Evolutionary conservation across 2,797 vertebrate species (phyloP), one percentile per base, ranked within the genome.

Genomic region (Petrocephalus sullivani): DNA sequence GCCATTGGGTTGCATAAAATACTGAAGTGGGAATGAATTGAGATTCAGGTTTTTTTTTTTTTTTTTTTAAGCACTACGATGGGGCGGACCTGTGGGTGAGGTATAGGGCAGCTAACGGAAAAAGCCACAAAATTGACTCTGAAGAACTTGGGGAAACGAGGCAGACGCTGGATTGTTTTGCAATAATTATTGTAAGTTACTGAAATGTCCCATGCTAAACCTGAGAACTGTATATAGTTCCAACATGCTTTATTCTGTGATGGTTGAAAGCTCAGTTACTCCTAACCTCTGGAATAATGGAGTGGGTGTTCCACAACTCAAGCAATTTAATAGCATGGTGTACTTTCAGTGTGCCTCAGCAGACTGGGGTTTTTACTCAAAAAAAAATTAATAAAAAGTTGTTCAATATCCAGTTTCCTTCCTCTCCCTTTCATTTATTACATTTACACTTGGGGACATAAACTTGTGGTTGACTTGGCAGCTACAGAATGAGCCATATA

Each of bases 81-180:
- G 91, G 91, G 92, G 92, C 93, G 95, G 94, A 94, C 90, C 93
- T 93, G 94, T 92, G 90, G 92, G 90, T 93, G 92, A 75, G 41
- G 61, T 78, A 56, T 90, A 93, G 92, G 92, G 92, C 93, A 94
- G 82, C 90, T 21, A 89, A 91, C 75, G 90, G 88, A 92, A 49
- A 91, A 92, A 91, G 89, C 91, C 92, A 87, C 90, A 82, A 28
- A 88, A 92, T 94, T 89, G 91, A 90, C 78, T 91, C 19, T 90
- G 90, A 92, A 88, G 90, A 85, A 46, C 90, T 46, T 85, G 87
- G 53, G 28, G 23, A 1, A 16, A 90, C 87, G 91, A 64, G 92
- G 91, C 91, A 81, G 88, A 64, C 92, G 89, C 92, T 92, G 86
- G 90, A 67, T 89, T 56, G 10, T 90, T 75, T 89, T 91, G 91